phyloP scores from a whole-genome alignment of 1,140 invertebrate genomes.

The Acyrthosiphon pisum region DNA sequence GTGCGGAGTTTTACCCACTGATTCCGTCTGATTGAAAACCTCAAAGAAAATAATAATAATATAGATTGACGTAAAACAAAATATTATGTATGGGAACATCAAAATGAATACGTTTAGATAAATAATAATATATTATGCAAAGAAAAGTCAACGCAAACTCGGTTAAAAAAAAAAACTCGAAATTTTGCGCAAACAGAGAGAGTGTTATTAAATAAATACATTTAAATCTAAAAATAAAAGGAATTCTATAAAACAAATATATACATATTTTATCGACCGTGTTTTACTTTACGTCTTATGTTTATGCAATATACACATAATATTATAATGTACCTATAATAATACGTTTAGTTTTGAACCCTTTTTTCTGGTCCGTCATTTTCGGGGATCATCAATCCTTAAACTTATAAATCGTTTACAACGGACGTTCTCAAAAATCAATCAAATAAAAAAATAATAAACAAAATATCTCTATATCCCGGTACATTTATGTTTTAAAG shows the following conservation, averaged over 20 bases:
- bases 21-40: neutral
- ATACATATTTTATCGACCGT: neutral
- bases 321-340: neutral
- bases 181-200: neutral
- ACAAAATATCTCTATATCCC: neutral
- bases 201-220: neutral
- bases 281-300: neutral
- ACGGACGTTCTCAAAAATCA: neutral
- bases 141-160: neutral
- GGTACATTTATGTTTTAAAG: neutral
- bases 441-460: neutral
- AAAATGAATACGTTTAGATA: neutral
- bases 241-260: neutral
- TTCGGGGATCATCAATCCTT: neutral
- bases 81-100: no score
- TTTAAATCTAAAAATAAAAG: conserved; percentile 4
- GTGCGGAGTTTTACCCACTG: neutral
- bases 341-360: neutral
- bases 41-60: neutral
- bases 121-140: neutral
- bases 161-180: neutral
- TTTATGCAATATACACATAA: neutral
- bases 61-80: neutral
- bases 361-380: neutral
- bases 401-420: neutral